Percentiles rank a stretch among this genome's conserved stretches.
phyloP scores from a whole-genome alignment of 2,888 invertebrate genomes.

The Xanthia togata region DNA sequence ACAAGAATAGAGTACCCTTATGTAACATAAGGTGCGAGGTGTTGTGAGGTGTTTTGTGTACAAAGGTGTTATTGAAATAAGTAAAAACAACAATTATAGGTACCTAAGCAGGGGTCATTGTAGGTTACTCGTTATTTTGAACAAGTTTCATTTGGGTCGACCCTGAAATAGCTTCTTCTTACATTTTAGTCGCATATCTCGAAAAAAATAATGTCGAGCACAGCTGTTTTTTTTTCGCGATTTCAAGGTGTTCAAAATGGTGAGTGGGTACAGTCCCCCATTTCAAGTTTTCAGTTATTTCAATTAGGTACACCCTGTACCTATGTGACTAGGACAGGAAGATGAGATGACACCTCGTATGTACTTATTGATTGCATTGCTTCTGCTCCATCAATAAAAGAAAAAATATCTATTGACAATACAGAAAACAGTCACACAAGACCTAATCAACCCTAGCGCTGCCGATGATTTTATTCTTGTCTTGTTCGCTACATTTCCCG shows the following conservation, averaged over 20 bases:
- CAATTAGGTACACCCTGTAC: neutral
- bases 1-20: too few species aligned
- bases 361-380: neutral
- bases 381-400: neutral
- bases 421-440: constrained; percentile 10
- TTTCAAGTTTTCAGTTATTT: neutral
- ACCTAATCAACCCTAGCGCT: constrained; percentile 38
- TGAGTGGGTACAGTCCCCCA: neutral
- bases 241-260: neutral
- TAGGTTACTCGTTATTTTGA: neutral
- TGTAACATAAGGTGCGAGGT: too few species aligned
- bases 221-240: neutral
- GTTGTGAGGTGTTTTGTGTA: too few species aligned
- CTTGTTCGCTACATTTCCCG: constrained; percentile 27
- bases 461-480: constrained; percentile 29
- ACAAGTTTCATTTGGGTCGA: neutral
- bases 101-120: too few species aligned
- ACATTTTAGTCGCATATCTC: neutral
- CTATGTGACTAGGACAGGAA: too few species aligned
- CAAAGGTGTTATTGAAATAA: too few species aligned
- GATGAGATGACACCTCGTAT: neutral
- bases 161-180: neutral
- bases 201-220: neutral
- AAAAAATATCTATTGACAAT: constrained; percentile 1
- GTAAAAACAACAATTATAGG: too few species aligned